phyloP scores from a whole-genome alignment of 2,888 invertebrate genomes.

The Lumbricus terrestris region DNA sequence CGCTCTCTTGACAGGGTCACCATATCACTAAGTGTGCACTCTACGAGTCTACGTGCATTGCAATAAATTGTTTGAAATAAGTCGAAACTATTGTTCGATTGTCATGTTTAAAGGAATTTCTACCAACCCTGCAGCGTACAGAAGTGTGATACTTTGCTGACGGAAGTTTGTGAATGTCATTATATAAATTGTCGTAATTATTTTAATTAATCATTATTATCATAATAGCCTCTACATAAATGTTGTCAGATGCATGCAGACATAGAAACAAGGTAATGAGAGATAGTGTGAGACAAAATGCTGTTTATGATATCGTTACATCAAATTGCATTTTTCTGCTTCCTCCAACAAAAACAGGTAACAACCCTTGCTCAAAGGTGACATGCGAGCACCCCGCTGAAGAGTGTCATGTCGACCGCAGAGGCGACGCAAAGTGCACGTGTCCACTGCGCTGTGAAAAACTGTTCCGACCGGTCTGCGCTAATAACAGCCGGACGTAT shows the following conservation, averaged over 20 bases:
- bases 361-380: slow-evolving; percentile 79
- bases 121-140: background rate
- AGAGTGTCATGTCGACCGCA: slow-evolving; percentile 77
- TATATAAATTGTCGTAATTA: too few species aligned
- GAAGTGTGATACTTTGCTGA: background rate
- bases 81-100: background rate
- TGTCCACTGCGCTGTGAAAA: slow-evolving; percentile 81
- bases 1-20: too few species aligned
- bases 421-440: slow-evolving; percentile 79
- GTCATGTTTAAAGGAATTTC: background rate
- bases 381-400: slow-evolving; percentile 73
- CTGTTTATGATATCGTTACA: background rate
- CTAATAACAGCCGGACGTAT: slow-evolving; percentile 87
- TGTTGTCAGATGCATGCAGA: background rate
- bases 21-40: background rate
- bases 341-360: slow-evolving; percentile 62
- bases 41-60: background rate
- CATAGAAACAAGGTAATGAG: background rate
- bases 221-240: too few species aligned
- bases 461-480: slow-evolving; percentile 78
- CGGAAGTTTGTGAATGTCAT: background rate
- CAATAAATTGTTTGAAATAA: background rate
- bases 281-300: background rate
- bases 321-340: background rate
- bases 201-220: too few species aligned